Percentiles rank a stretch among this genome's conserved stretches.
phyloP scores from a whole-genome alignment of 2,797 vertebrate species.

The Florisuga fusca region DNA sequence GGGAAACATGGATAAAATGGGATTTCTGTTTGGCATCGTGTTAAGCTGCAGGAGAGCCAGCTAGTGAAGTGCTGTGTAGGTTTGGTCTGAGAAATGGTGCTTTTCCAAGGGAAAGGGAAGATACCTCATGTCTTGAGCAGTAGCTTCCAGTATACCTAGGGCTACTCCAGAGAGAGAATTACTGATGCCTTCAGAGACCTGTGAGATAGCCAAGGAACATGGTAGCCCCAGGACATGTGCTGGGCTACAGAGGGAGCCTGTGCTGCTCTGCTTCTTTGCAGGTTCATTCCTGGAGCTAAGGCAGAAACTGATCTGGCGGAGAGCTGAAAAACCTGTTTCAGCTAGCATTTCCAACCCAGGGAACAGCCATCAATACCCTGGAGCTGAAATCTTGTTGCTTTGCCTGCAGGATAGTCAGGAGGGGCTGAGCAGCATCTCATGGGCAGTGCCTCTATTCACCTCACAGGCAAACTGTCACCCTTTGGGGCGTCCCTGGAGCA shows the following conservation, averaged over 20 bases:
- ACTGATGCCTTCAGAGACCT: neutral
- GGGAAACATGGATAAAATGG: neutral
- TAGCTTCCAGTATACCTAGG: neutral
- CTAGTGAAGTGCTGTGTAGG: neutral
- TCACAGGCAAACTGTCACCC: fast-evolving
- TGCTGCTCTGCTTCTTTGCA: neutral
- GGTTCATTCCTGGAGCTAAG: neutral
- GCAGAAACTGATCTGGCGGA: neutral
- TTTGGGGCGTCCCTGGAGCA: neutral
- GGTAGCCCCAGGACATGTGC: neutral
- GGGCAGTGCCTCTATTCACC: neutral
- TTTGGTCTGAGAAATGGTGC: neutral
- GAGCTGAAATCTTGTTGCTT: neutral
- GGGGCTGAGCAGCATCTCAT: neutral
- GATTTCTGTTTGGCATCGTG: neutral
- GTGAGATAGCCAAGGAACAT: neutral
- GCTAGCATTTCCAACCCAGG: neutral
- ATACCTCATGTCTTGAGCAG: neutral
- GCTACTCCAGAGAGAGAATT: neutral
- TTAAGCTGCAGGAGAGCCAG: neutral
- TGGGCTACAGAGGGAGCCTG: fast-evolving
- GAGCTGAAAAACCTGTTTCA: neutral
- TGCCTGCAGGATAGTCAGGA: neutral
- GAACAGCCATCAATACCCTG: fast-evolving
- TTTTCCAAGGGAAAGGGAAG: neutral